Percentiles rank a stretch among this genome's conserved stretches.
Evolutionary conservation across 2,113 vertebrate species (phyloP).

Genomic region (Sitta europaea): DNA sequence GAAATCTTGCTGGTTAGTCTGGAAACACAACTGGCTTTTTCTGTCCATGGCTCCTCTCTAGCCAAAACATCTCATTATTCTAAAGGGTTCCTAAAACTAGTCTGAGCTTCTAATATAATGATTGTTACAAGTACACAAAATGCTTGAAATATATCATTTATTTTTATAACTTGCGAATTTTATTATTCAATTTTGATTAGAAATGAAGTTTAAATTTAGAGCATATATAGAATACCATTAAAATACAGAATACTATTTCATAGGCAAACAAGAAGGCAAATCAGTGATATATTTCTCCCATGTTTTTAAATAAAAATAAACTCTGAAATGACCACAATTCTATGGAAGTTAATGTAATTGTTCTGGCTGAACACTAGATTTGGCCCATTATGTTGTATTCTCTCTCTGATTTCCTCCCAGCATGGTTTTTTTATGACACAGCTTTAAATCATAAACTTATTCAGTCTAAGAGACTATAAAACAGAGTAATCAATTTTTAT

Average conservation of each 20-base stretch:
- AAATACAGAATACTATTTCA: background rate
- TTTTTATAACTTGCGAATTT: background rate
- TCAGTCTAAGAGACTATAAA: conserved; percentile 65
- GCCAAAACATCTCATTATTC: background rate
- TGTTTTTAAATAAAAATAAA: background rate
- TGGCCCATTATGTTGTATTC: conserved; percentile 37
- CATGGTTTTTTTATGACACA: conserved; percentile 16
- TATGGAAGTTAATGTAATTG: background rate
- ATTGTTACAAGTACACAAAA: background rate
- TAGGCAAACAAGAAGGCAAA: background rate
- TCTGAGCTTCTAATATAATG: background rate
- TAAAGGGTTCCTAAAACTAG: background rate
- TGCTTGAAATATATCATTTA: background rate
- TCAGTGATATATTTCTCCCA: background rate
- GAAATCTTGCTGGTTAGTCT: background rate
- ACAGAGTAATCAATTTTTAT: conserved; percentile 60
- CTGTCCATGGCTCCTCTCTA: background rate
- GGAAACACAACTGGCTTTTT: background rate
- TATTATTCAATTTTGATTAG: background rate
- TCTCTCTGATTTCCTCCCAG: conserved; percentile 17
- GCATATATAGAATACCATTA: background rate
- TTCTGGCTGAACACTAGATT: conserved; percentile 22
- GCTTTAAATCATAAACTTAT: conserved; percentile 61
- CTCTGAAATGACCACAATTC: background rate
- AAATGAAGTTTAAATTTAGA: background rate